phyloP scores from a whole-genome alignment of 2,797 vertebrate species.

The Micrastur ruficollis region DNA sequence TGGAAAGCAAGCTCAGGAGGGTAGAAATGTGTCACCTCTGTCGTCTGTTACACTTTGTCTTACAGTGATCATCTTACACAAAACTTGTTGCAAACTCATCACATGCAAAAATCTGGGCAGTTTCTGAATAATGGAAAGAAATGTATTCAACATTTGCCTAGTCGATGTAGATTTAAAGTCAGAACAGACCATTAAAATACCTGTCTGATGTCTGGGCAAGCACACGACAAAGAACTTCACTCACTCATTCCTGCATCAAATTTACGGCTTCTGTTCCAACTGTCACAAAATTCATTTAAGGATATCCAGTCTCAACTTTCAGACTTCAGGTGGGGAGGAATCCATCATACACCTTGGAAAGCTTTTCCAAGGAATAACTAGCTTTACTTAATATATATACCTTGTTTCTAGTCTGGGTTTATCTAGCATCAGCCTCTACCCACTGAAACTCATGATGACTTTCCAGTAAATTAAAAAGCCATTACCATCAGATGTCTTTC shows the following conservation, averaged over 20 bases:
- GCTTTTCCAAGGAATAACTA: not conserved
- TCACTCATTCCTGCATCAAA: not conserved
- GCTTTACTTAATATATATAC: not conserved
- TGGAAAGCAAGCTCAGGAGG: not conserved
- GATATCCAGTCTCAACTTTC: not conserved
- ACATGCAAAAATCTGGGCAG: not conserved
- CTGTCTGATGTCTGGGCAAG: not conserved
- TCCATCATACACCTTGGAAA: not conserved
- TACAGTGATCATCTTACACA: accelerated
- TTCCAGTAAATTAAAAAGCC: conserved; percentile 29
- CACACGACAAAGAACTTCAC: not conserved
- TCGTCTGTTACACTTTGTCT: not conserved
- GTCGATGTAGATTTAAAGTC: not conserved
- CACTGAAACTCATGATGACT: not conserved
- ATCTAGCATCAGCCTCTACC: not conserved
- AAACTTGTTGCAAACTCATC: not conserved
- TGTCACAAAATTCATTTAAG: not conserved
- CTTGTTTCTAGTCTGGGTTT: not conserved
- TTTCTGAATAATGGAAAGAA: not conserved
- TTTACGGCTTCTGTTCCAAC: not conserved
- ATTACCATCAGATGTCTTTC: conserved; percentile 1
- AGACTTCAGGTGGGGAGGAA: not conserved
- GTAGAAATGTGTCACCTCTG: not conserved
- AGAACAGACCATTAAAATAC: not conserved
- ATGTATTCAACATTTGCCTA: not conserved